Evolutionary conservation across 2,888 invertebrate genomes (phyloP), one percentile per base, ranked within the genome.

Genomic region (Eurytoma californica): DNA sequence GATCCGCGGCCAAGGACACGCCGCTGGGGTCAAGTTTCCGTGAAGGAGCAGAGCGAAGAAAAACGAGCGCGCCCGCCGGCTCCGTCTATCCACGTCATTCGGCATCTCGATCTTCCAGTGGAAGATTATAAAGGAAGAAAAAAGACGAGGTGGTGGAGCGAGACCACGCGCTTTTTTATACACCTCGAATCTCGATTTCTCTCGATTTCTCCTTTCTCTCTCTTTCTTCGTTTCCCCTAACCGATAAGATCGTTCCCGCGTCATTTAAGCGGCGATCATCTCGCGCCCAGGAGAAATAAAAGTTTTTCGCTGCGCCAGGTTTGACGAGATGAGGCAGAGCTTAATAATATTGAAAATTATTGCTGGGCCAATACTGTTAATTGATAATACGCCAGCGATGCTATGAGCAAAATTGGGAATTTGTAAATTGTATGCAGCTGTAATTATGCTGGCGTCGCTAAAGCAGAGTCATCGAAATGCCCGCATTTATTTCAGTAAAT

Each of bases 11-110:
- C 73, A 80, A 77, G 73, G 77, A 73, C 77, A 68, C 12, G n/a
- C 13, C 18, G 51, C 9, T 24, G 66, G 55, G 53, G 81, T 84
- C 82, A 81, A 82, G 82, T 84, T 84, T 82, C 82, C 82, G 77
- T 66, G 80, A 82, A 80, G 81, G 69, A 78, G 77, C 3, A 7
- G 60, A 18, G 24, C 28, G 51, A 51, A 72, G 72, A 80, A 80
- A 80, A 76, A 80, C 63, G 76, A 76, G 47, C 20, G 51, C 16
- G 28, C 9, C 49, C 47, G 39, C 13, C 39, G 39, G 49, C 47
- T 4, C 3, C 57, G 67, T 79, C 75, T 67, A 68, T 57, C 72
- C 68, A 75, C 74, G 74, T 79, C 74, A 79, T 60, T 67, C 51
- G 51, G 47, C 16, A 61, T 75, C 55, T 67, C 20, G 28, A 57